Percentiles rank a stretch among this genome's conserved stretches.
These are phyloP conservation scores for Euschistus heros DNA, from an alignment of 1,140 invertebrate species.

Conservation along the genomic window DNA sequence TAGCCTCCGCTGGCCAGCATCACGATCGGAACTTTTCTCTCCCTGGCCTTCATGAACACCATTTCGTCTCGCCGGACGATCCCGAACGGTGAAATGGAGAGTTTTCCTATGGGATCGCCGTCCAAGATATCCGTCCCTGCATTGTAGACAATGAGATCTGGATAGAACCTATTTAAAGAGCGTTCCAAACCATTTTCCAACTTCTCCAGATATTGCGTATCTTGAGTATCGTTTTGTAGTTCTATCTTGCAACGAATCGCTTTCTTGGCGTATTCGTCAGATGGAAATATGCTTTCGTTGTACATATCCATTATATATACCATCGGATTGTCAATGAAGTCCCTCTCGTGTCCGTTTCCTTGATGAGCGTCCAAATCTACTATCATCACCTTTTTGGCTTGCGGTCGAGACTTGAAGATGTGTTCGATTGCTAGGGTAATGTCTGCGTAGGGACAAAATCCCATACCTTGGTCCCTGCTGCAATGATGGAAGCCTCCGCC, in stretches of 20 bases:
- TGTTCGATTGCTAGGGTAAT: slow-evolving; percentile 65
- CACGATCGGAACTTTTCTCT: background rate
- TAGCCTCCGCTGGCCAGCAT: background rate
- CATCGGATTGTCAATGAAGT: slow-evolving; percentile 58
- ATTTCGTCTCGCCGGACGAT: background rate
- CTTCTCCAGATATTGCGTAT: slow-evolving; percentile 57
- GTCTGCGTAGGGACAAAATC: slow-evolving; percentile 82
- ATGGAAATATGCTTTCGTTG: slow-evolving; percentile 70
- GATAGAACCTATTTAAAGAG: slow-evolving; percentile 59
- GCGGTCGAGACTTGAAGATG: slow-evolving; percentile 41
- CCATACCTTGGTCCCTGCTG: slow-evolving; percentile 55
- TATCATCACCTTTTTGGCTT: background rate
- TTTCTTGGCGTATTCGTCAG: slow-evolving; percentile 59
- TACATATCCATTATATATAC: slow-evolving; percentile 83
- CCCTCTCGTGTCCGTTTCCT: slow-evolving; percentile 77
- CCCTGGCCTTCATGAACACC: background rate
- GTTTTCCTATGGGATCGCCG: slow-evolving; percentile 61
- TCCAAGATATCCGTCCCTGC: slow-evolving; percentile 76
- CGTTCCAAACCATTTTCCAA: slow-evolving; percentile 50
- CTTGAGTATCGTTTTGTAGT: slow-evolving; percentile 50
- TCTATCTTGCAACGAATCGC: slow-evolving; percentile 64
- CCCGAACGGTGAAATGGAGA: slow-evolving; percentile 41
- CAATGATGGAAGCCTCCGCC: slow-evolving; percentile 82
- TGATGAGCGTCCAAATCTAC: slow-evolving; percentile 32
- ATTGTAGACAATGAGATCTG: slow-evolving; percentile 75